Conservation (phyloP, 1,140 invertebrate genomes). For the Tetramorium simillimum region DNA sequence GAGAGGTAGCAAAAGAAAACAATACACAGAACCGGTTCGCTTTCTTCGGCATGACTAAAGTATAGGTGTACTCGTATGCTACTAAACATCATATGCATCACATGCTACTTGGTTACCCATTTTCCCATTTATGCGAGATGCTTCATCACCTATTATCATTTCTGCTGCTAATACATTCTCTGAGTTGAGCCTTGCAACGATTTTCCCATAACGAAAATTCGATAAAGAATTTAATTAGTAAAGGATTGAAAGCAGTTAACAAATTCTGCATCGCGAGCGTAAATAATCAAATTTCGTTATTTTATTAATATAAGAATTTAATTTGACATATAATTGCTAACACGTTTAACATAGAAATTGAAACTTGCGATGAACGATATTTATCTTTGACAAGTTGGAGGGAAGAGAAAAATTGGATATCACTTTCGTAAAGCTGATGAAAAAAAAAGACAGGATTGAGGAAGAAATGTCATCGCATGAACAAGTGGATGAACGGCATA, state of each 20-base stretch:
- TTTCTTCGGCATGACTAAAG: conserved; percentile 46
- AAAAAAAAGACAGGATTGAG: conserved; percentile 69
- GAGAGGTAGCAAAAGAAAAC: conserved; percentile 49
- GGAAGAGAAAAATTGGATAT: not conserved
- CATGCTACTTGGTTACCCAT: conserved; percentile 53
- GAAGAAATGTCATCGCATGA: conserved; percentile 76
- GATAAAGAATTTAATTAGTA: not conserved
- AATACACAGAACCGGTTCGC: conserved; percentile 55
- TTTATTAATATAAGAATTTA: conserved; percentile 10
- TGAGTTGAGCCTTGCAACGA: not conserved
- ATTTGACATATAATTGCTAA: not conserved
- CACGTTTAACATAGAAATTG: not conserved
- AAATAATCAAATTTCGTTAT: not conserved
- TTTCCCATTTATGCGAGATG: conserved; percentile 38
- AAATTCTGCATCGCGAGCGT: not conserved
- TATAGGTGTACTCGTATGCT: conserved; percentile 30
- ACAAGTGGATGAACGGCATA: conserved; percentile 76
- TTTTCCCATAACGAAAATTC: not conserved
- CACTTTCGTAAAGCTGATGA: conserved; percentile 47
- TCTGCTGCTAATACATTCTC: not conserved
- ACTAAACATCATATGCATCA: conserved; percentile 56
- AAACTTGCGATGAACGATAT: not conserved
- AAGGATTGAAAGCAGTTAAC: not conserved
- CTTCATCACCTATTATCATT: conserved; percentile 23
- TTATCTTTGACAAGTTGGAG: not conserved